phyloP scores from a whole-genome alignment of 1,140 invertebrate species.

The Orchestia grillus region DNA sequence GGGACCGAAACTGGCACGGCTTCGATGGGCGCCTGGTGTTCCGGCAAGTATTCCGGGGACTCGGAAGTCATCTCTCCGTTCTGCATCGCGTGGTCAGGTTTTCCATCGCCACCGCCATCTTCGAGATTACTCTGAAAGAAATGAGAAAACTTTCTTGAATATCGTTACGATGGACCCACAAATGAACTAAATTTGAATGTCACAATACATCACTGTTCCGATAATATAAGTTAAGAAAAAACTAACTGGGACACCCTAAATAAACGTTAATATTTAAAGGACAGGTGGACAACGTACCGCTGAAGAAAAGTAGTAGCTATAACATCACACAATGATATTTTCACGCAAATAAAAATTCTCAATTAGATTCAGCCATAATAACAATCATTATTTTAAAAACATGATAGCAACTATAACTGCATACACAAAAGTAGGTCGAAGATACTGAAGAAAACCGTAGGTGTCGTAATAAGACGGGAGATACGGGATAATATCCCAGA shows the following conservation, averaged over 20 bases:
- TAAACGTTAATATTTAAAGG: neutral
- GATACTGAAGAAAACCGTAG: no score
- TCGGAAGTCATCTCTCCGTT: slow-evolving; percentile 47
- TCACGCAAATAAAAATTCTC: no score
- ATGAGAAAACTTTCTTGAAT: neutral
- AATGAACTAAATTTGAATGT: neutral
- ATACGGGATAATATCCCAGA: no score
- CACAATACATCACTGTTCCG: no score
- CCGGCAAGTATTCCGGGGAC: slow-evolving; percentile 69
- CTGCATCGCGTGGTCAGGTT: slow-evolving; percentile 62
- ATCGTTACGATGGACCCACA: neutral
- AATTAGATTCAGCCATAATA: no score
- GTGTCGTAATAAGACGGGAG: no score
- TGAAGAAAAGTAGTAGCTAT: neutral
- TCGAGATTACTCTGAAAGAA: neutral
- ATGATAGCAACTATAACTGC: no score
- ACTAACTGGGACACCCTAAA: neutral
- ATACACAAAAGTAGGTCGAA: no score
- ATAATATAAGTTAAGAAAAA: neutral
- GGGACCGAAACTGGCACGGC: neutral
- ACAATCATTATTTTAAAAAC: no score
- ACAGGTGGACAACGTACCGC: neutral
- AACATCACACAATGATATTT: neutral
- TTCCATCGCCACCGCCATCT: slow-evolving; percentile 59
- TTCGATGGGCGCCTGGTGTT: slow-evolving; percentile 68